Evolutionary conservation across 1,140 invertebrate genomes (phyloP), one percentile per base, ranked within the genome.

Genomic region (Parasteatoda tepidariorum): DNA sequence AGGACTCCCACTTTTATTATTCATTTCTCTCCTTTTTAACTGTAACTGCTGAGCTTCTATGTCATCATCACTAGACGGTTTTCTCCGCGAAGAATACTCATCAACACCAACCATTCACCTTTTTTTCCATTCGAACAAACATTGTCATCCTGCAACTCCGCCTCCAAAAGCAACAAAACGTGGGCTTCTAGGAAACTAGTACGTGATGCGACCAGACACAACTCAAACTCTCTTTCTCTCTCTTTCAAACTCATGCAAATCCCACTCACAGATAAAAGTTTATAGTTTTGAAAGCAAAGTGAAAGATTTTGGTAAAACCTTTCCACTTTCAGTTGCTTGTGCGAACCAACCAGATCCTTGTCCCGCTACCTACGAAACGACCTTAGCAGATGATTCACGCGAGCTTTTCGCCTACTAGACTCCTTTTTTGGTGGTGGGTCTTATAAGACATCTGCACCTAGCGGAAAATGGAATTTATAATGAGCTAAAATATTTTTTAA

Each of bases 381-480:
- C 75, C 75, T 79, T 79, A 55, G 30, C 41, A n/a, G 31, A 68
- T 79, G 75, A 79, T 67, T 79, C 75, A 79, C 22, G 1, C 9
- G 9, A 38, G 26, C 38, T 2, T n/a, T n/a, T 26, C 64, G 75
- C 75, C 75, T 41, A 79, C 75, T n/a, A 18, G 66, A 68, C 33
- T 31, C 66, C 66, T 38, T 41, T 59, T 7, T 15, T 59, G 57
- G 57, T 48, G 41, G 7, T 48, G 41, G 18, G 7, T 7, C 41
- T 48, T 7, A 2, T 59, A 26, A 26, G n/a, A 59, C 9, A 48
- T 48, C 38, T 13, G 4, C 38, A 48, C 38, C 38, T 13, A 18
- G 38, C 38, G 38, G 38, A 48, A 48, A 18, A 18, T 9, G 18
- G 18, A 48, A 18, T 18, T 18, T 48, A 2, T 48, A 18, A 48